phyloP scores from a whole-genome alignment of 2,797 vertebrate genomes.

The Buphagus erythrorhynchus region DNA sequence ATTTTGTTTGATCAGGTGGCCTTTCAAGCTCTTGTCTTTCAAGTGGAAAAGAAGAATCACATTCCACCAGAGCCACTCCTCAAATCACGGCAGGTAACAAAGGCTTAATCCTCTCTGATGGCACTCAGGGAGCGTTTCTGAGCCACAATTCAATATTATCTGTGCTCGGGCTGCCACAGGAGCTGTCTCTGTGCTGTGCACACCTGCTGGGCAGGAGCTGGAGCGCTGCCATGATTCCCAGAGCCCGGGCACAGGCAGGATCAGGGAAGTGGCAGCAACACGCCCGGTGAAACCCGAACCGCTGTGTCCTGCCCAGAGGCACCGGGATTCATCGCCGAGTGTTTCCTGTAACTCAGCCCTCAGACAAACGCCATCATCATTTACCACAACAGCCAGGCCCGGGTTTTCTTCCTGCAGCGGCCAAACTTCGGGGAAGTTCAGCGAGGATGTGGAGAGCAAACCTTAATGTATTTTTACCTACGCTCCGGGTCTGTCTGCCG shows the following conservation, averaged over 20 bases:
- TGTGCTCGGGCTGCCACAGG: background rate
- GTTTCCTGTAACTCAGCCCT: rapidly evolving
- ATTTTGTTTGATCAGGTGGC: background rate
- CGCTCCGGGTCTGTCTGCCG: background rate
- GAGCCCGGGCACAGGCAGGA: background rate
- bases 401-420: rapidly evolving
- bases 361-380: rapidly evolving
- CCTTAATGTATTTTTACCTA: background rate
- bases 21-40: background rate
- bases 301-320: rapidly evolving
- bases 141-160: background rate
- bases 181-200: background rate
- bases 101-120: background rate
- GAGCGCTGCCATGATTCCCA: background rate
- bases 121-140: background rate
- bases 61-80: background rate
- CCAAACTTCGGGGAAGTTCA: background rate
- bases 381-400: background rate
- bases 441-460: background rate
- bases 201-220: background rate
- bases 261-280: background rate
- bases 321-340: rapidly evolving
- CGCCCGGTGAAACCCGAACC: background rate
- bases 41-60: background rate
- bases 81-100: background rate